phyloP scores from a whole-genome alignment of 2,113 vertebrate genomes.

The Illadopsis cleaveri region DNA sequence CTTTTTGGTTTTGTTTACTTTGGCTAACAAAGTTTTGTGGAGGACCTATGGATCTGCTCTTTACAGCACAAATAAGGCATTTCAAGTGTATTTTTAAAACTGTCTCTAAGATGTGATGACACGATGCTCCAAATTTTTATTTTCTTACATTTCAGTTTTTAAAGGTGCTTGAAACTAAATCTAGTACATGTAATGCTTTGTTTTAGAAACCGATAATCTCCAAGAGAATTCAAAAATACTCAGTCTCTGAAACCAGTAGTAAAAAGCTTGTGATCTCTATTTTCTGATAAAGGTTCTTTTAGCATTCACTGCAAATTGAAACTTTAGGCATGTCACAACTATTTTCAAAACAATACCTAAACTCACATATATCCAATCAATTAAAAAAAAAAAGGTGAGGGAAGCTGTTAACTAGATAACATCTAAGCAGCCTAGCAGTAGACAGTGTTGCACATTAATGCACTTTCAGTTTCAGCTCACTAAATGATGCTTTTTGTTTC shows the following conservation, averaged over 20 bases:
- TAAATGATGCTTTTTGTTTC: not conserved
- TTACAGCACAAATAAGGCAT: not conserved
- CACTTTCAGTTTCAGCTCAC: not conserved
- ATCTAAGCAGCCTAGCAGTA: not conserved
- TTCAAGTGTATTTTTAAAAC: not conserved
- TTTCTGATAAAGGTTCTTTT: not conserved
- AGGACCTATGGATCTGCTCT: not conserved
- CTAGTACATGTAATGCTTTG: not conserved
- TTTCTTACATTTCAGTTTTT: not conserved
- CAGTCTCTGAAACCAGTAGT: not conserved
- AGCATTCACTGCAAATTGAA: not conserved
- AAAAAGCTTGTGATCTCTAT: not conserved
- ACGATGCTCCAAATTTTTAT: not conserved
- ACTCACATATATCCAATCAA: not conserved
- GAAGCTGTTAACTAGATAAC: not conserved
- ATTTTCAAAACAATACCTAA: not conserved
- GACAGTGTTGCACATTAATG: not conserved
- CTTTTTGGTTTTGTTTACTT: not conserved
- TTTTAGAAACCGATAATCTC: not conserved
- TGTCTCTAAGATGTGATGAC: not conserved
- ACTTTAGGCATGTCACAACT: not conserved
- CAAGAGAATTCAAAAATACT: not conserved
- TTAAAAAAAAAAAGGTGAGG: not conserved
- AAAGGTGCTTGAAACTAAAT: not conserved
- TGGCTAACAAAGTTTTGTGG: not conserved